Conservation (phyloP, 1,140 invertebrate species). For the Zaprionus nigranus region DNA sequence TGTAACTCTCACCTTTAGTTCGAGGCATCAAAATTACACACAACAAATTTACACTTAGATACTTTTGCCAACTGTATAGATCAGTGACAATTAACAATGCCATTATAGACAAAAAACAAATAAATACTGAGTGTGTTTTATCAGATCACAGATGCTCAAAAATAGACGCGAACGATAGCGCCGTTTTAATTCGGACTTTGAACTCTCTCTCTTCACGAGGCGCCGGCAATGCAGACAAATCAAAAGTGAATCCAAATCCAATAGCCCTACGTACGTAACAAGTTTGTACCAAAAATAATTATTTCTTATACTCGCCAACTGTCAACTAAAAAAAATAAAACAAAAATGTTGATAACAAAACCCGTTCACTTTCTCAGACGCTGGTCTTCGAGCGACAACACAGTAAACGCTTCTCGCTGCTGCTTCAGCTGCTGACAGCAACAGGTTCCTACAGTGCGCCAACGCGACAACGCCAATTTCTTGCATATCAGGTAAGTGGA, state of each 20-base stretch:
- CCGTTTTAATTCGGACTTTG: constrained; percentile 28
- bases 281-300: not conserved
- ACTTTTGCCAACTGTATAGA: too few relatives aligned
- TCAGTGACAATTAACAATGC: constrained; percentile 10
- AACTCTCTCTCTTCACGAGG: constrained; percentile 6
- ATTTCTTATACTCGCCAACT: not conserved
- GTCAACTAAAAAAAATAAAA: constrained; percentile 3
- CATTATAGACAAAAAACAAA: not conserved
- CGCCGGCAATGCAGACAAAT: constrained; percentile 33
- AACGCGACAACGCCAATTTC: constrained; percentile 1
- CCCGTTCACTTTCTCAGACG: constrained; percentile 29
- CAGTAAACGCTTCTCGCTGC: constrained; percentile 19
- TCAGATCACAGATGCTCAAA: constrained; percentile 8
- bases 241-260: not conserved
- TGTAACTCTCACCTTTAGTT: constrained; percentile 18
- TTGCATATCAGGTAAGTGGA: not conserved
- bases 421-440: constrained; percentile 30
- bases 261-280: constrained; percentile 5
- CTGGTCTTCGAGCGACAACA: constrained; percentile 10
- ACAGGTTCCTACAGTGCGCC: constrained; percentile 46
- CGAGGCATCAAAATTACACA: constrained; percentile 3
- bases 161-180: constrained; percentile 4
- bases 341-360: constrained; percentile 39
- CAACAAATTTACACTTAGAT: constrained; percentile 17
- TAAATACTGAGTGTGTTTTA: not conserved